These are phyloP conservation scores for Datnioides undecimradiatus DNA, from an alignment of 2,113 vertebrate species.

Conservation along the genomic window DNA sequence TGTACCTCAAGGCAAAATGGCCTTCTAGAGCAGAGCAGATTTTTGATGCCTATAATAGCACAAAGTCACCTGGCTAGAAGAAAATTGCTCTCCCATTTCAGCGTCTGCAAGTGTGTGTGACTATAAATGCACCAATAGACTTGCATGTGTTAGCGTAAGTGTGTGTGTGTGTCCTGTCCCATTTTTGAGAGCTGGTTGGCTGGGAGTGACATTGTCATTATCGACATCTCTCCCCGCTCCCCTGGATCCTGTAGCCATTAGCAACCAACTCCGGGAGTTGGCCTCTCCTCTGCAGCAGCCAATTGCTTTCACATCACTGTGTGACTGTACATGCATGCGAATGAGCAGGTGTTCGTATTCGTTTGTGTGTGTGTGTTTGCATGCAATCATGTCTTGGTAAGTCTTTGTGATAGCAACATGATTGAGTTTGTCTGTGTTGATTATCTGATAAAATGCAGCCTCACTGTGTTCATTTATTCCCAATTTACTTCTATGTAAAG, in stretches of 20 bases:
- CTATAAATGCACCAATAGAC: conserved; percentile 45
- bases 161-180: conserved; percentile 60
- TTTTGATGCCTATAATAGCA: conserved; percentile 72
- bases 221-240: conserved; percentile 73
- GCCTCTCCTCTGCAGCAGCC: conserved; percentile 76
- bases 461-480: conserved; percentile 52
- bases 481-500: conserved; percentile 39
- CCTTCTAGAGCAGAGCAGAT: conserved; percentile 24
- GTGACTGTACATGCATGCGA: conserved; percentile 78
- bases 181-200: conserved; percentile 70
- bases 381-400: conserved; percentile 7
- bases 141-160: conserved; percentile 37
- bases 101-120: conserved; percentile 10
- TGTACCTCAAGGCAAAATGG: conserved; percentile 29
- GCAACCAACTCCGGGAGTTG: conserved; percentile 80
- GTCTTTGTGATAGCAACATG: conserved; percentile 49
- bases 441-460: conserved; percentile 68
- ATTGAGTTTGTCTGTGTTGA: conserved; percentile 62
- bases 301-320: conserved; percentile 79
- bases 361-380: conserved; percentile 12
- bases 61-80: conserved; percentile 55
- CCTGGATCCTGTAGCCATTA: conserved; percentile 85
- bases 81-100: conserved; percentile 71
- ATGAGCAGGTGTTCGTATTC: conserved; percentile 78
- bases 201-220: conserved; percentile 81